These are phyloP conservation scores for Mystacides longicornis DNA, from an alignment of 2,888 invertebrate species.

Conservation along the genomic window DNA sequence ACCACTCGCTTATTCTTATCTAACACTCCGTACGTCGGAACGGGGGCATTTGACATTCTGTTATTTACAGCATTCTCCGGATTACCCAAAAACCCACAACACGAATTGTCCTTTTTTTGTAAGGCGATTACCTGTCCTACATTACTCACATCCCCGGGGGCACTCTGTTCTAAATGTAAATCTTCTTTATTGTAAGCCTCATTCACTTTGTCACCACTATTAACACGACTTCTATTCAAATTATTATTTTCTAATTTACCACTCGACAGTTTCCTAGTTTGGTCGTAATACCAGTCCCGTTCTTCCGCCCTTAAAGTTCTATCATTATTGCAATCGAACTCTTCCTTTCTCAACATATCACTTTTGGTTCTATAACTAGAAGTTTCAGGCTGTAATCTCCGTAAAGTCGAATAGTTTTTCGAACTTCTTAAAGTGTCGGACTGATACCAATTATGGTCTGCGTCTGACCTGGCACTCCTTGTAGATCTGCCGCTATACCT, in stretches of 20 bases:
- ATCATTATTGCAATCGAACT: slow-evolving; percentile 20
- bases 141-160: slow-evolving; percentile 5
- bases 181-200: slow-evolving; percentile 21
- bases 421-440: slow-evolving; percentile 21
- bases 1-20: slow-evolving; percentile 34
- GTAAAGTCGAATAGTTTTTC: slow-evolving; percentile 16
- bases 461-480: slow-evolving; percentile 20
- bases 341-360: slow-evolving; percentile 23
- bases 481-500: slow-evolving; percentile 24
- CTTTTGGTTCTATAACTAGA: slow-evolving; percentile 23
- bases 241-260: slow-evolving; percentile 16
- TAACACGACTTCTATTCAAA: slow-evolving; percentile 17
- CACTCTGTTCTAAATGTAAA: slow-evolving; percentile 16
- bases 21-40: slow-evolving; percentile 41
- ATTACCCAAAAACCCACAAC: slow-evolving; percentile 24
- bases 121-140: slow-evolving; percentile 17
- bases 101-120: slow-evolving; percentile 23
- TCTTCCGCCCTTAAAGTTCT: slow-evolving; percentile 24
- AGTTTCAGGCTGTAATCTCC: slow-evolving; percentile 16
- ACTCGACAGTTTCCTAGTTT: slow-evolving; percentile 16
- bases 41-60: slow-evolving; percentile 32
- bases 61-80: slow-evolving; percentile 11
- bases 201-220: slow-evolving; percentile 16
- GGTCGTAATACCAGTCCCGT: slow-evolving; percentile 23
- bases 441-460: slow-evolving; percentile 25